Conservation (phyloP, 2,797 vertebrate genomes). For the Catharus ustulatus region DNA sequence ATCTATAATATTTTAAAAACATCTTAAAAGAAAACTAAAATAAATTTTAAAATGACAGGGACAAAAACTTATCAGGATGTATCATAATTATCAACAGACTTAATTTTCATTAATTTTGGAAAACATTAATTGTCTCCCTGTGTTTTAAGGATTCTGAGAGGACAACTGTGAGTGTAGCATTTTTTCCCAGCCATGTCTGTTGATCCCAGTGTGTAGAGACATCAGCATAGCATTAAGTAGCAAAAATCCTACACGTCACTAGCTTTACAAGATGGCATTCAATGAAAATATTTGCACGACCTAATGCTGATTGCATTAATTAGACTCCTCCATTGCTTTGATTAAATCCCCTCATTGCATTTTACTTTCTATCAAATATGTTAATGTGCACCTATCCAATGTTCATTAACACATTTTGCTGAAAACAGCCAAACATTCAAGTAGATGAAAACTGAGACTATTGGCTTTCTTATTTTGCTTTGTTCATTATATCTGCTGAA, state of each 20-base stretch:
- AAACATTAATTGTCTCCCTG: background rate
- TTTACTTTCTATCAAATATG: slow-evolving; percentile 76
- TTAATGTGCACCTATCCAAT: slow-evolving; percentile 74
- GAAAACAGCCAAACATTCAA: slow-evolving; percentile 66
- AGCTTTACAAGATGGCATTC: slow-evolving; percentile 85
- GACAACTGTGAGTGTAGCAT: background rate
- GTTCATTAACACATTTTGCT: slow-evolving; percentile 74
- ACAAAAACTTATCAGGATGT: background rate
- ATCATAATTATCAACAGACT: background rate
- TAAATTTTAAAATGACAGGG: rapidly evolving
- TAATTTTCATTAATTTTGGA: background rate
- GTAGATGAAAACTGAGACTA: slow-evolving; percentile 58
- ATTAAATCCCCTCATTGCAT: slow-evolving; percentile 80
- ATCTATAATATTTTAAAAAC: background rate
- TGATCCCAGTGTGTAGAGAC: slow-evolving; percentile 1
- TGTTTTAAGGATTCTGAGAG: background rate
- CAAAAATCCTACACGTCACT: slow-evolving; percentile 68
- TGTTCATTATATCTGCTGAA: slow-evolving; percentile 44
- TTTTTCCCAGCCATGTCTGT: slow-evolving; percentile 54
- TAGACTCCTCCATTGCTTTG: slow-evolving; percentile 78
- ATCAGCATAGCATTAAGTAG: slow-evolving; percentile 15
- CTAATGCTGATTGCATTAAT: slow-evolving; percentile 83
- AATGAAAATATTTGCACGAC: slow-evolving; percentile 83
- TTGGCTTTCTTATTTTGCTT: slow-evolving; percentile 66
- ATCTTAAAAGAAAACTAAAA: background rate